Evolutionary conservation across 1,140 invertebrate species (phyloP).

Genomic region (Hycleus phaleratus): DNA sequence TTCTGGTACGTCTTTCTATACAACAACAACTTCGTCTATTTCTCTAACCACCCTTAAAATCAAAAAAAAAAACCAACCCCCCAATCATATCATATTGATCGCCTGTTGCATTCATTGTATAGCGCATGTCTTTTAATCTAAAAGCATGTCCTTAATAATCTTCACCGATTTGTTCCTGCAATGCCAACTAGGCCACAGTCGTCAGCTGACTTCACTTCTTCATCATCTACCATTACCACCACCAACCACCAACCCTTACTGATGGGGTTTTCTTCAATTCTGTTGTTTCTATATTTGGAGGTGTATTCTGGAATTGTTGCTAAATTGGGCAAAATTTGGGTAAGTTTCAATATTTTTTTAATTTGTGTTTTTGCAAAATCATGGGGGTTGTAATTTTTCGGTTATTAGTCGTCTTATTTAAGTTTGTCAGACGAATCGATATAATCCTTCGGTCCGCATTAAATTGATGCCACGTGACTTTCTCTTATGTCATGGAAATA

Average conservation of each 20-base stretch:
- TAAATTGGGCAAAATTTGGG: no score
- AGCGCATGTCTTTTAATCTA: slow-evolving; percentile 14
- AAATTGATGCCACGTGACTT: slow-evolving; percentile 17
- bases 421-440: slow-evolving; percentile 11
- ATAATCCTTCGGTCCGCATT: slow-evolving; percentile 17
- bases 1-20: not conserved
- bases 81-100: slow-evolving; percentile 21
- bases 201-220: slow-evolving; percentile 16
- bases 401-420: slow-evolving; percentile 6
- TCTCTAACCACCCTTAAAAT: no score
- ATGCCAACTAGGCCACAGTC: slow-evolving; percentile 22
- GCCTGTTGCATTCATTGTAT: slow-evolving; percentile 24
- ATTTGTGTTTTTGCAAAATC: no score
- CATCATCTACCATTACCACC: not conserved
- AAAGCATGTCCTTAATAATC: slow-evolving; percentile 21
- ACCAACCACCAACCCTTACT: not conserved
- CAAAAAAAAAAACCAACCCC: not conserved
- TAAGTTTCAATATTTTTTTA: no score
- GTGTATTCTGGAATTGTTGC: no score
- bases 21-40: no score
- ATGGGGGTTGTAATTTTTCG: no score
- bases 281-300: no score
- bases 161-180: slow-evolving; percentile 21
- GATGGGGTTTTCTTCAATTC: not conserved
- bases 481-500: not conserved